phyloP scores from a whole-genome alignment of 1,140 invertebrate species.

The Drosophila kepulauana region DNA sequence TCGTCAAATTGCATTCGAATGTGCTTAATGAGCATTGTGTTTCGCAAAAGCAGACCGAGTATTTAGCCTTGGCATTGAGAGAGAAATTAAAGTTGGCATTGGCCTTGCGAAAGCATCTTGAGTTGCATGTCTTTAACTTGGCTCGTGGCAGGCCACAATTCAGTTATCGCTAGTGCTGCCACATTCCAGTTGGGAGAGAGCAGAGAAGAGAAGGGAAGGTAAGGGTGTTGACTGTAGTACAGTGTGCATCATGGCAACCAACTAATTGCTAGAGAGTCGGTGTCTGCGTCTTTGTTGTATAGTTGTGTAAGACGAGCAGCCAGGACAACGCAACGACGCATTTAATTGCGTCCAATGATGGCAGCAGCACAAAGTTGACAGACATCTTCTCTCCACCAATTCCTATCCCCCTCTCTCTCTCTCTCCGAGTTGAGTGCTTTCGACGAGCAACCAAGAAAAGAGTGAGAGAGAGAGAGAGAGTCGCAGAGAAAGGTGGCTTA shows the following conservation, averaged over 20 bases:
- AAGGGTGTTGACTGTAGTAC: not conserved
- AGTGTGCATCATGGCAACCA: constrained; percentile 4
- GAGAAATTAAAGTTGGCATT: not conserved
- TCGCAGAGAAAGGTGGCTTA: not conserved
- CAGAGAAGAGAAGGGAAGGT: not conserved
- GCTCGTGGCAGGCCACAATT: not conserved
- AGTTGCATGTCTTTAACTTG: not conserved
- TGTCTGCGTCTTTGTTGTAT: constrained; percentile 11
- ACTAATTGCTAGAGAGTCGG: constrained; percentile 13
- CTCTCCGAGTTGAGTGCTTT: constrained; percentile 17
- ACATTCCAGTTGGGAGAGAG: not conserved
- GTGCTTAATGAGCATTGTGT: not conserved
- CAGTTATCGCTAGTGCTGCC: not conserved
- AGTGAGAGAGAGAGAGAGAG: not conserved
- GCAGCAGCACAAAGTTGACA: constrained; percentile 6
- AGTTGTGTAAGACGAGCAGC: not conserved
- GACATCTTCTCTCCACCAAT: not conserved
- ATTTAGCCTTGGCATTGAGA: not conserved
- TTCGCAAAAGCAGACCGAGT: not conserved
- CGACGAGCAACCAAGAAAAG: not conserved
- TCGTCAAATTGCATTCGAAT: not conserved
- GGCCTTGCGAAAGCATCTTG: constrained; percentile 1
- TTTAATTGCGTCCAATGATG: constrained; percentile 34
- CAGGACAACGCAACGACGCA: constrained; percentile 16
- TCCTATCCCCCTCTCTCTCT: not conserved